A percentile compares a stretch with the other conserved stretches of the same genome.
Conservation (phyloP, 2,888 invertebrate genomes). For the Aphodius sticticus region DNA sequence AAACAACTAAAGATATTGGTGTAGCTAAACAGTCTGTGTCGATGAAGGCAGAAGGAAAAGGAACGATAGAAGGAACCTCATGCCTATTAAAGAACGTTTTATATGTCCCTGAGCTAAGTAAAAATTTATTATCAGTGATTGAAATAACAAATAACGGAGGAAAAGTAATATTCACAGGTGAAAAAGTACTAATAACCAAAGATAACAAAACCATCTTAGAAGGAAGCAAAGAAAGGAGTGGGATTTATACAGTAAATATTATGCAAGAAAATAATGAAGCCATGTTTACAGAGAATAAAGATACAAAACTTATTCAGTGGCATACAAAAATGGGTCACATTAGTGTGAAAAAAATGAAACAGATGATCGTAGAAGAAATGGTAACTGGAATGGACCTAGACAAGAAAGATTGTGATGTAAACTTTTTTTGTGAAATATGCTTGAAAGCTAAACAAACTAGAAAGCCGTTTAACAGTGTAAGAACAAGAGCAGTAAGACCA, state of each 20-base stretch:
- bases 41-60: conserved; percentile 6
- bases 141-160: neutral
- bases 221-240: neutral
- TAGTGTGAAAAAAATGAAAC: neutral
- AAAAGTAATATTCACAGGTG: neutral
- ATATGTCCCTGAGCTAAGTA: neutral
- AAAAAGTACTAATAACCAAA: neutral
- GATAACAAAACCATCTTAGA: neutral
- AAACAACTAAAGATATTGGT: neutral
- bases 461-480: conserved; percentile 10
- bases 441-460: conserved; percentile 25
- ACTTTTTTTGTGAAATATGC: conserved; percentile 28
- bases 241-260: neutral
- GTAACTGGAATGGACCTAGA: neutral
- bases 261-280: neutral
- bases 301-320: neutral
- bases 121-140: neutral
- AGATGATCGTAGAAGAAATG: neutral
- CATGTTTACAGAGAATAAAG: neutral
- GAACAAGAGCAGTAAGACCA: conserved; percentile 11
- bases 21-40: neutral
- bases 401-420: neutral
- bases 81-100: conserved; percentile 5
- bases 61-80: conserved; percentile 1
- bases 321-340: neutral